phyloP scores from a whole-genome alignment of 2,797 vertebrate genomes.

The Aratinga solstitialis region DNA sequence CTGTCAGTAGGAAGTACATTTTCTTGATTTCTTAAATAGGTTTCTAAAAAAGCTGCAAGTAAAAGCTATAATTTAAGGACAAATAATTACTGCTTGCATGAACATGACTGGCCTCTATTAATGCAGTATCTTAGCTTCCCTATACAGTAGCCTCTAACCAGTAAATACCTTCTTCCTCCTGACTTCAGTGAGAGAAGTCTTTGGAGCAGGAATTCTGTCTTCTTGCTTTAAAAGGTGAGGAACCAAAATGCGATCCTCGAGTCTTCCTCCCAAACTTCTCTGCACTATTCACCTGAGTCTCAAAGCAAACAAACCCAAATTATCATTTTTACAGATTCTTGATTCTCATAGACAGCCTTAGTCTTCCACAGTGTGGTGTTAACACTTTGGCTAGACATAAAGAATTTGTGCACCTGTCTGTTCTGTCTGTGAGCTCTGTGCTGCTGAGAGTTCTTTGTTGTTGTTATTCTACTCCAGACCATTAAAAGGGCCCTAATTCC shows the following conservation, averaged over 20 bases:
- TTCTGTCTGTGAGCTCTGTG: conserved; percentile 55
- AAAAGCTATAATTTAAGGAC: conserved; percentile 24
- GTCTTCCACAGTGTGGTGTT: conserved; percentile 68
- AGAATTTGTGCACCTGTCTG: conserved; percentile 76
- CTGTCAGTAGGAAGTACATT: conserved; percentile 16
- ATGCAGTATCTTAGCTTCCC: not conserved
- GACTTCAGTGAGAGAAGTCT: not conserved
- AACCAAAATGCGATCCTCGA: conserved; percentile 42
- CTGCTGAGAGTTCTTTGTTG: conserved; percentile 76
- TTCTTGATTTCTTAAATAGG: conserved; percentile 34
- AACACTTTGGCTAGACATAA: conserved; percentile 76
- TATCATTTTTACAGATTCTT: conserved; percentile 77
- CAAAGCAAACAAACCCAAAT: conserved; percentile 75
- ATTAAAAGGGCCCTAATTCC: conserved; percentile 89
- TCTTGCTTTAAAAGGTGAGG: conserved; percentile 41
- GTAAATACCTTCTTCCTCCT: not conserved
- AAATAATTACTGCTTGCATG: conserved; percentile 37
- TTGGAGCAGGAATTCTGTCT: not conserved
- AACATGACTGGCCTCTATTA: conserved; percentile 23
- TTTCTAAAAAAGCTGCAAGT: not conserved
- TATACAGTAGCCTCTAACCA: not conserved
- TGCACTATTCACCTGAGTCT: conserved; percentile 73
- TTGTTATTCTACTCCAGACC: conserved; percentile 84
- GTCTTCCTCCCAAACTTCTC: conserved; percentile 68
- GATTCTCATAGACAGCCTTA: conserved; percentile 72